A percentile compares a stretch with the other conserved stretches of the same genome.
phyloP scores from a whole-genome alignment of 2,797 vertebrate genomes.

The Salarias fasciatus region DNA sequence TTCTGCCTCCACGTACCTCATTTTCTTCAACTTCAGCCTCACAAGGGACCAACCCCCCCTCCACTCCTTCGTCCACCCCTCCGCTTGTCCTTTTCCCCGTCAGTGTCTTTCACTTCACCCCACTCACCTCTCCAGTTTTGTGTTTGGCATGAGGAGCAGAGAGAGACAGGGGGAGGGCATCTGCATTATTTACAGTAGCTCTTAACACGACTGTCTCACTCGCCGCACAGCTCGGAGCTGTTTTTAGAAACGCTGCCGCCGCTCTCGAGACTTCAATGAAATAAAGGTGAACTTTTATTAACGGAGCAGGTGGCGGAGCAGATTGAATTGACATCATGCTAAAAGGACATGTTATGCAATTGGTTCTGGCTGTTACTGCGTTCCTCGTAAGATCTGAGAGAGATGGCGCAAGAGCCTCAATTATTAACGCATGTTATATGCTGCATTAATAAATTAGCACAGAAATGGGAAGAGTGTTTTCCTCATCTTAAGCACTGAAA shows the following conservation, averaged over 20 bases:
- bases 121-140: constrained; percentile 2
- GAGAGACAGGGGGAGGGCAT: constrained; percentile 20
- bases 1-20: not conserved
- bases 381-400: not conserved
- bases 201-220: constrained; percentile 40
- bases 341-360: constrained; percentile 13
- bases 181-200: constrained; percentile 72
- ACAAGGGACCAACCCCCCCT: not conserved
- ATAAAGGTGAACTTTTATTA: constrained; percentile 57
- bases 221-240: constrained; percentile 28
- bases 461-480: too few relatives aligned
- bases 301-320: constrained; percentile 17
- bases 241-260: constrained; percentile 59
- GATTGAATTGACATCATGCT: not conserved
- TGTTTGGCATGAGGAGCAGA: constrained; percentile 14
- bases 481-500: too few relatives aligned
- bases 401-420: too few relatives aligned
- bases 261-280: constrained; percentile 52
- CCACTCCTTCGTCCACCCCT: not conserved
- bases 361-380: constrained; percentile 15
- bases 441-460: constrained; percentile 33
- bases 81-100: constrained; percentile 21
- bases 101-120: constrained; percentile 18
- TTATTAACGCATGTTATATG: too few relatives aligned
- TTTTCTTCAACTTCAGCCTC: constrained; percentile 14